Conservation (phyloP, 2,113 vertebrate genomes). For the Silurus asotus region DNA sequence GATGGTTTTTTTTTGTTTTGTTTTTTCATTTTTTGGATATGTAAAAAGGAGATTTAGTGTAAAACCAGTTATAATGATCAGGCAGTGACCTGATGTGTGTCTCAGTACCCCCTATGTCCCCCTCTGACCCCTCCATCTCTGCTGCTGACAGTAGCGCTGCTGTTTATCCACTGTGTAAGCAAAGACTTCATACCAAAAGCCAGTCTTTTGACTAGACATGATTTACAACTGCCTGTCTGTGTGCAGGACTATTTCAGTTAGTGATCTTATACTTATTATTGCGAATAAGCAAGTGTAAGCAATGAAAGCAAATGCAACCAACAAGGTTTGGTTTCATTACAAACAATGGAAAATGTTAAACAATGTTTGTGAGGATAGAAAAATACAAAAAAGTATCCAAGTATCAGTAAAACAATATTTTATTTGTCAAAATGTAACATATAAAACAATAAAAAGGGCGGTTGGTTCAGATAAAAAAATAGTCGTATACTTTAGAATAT, state of each 20-base stretch:
- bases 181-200: constrained; percentile 49
- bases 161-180: constrained; percentile 67
- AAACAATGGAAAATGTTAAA: too few species aligned
- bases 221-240: constrained; percentile 24
- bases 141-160: constrained; percentile 58
- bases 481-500: not conserved
- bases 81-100: constrained; percentile 60
- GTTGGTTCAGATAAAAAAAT: not conserved
- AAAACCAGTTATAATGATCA: constrained; percentile 14
- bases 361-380: not conserved
- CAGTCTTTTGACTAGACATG: constrained; percentile 53
- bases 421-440: constrained; percentile 8
- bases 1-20: not conserved
- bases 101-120: constrained; percentile 63
- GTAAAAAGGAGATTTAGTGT: not conserved
- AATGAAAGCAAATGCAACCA: not conserved
- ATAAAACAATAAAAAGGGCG: constrained; percentile 4
- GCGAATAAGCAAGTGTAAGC: not conserved
- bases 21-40: not conserved
- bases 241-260: constrained; percentile 17
- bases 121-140: constrained; percentile 7
- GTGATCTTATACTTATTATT: constrained; percentile 16
- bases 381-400: not conserved
- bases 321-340: not conserved
- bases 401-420: not conserved